Base-by-base conservation (phyloP, 2,113 vertebrate species). In the Muscicapa adusta region DNA sequence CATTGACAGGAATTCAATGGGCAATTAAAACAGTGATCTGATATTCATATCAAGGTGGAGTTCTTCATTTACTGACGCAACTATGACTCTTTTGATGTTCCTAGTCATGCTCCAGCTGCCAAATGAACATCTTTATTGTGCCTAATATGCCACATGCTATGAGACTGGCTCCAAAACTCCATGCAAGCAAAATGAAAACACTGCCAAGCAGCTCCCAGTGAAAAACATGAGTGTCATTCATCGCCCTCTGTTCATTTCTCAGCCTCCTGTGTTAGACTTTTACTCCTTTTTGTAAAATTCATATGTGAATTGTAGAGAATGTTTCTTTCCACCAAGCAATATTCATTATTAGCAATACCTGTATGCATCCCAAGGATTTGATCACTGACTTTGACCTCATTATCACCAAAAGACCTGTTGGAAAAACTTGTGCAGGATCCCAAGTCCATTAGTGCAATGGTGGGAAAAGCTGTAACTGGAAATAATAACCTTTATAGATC, bases 111-210 rank as follows among this genome's bases (percentile, higher is more conserved):
- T 95, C 86, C 89, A 96, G 94, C 96, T 97, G 96, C 97, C 97
- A 98, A 94, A 92, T 96, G 97, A 97, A 96, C 97, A 96, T 93
- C 95, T 96, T 97, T 97, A 96, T 92, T 97, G 92, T 95, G 83
- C 93, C 95, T 88, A 95, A 97, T 92, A 89, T 85, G 90, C 97
- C 97, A 96, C 97, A 96, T 96, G 97, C 95, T 91, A 88, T 10
- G 51, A 97, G 92, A 93, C 66, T 66, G 80, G 61, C 85, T 97
- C 88, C 91, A 96, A 94, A 93, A 94, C 88, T 85, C 90, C 45
- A 2, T 61, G 87, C 85, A 96, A 90, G 91, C 61, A 79, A 66
- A 94, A 54, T 24, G 38, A 75, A 94, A 89, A 31, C n/a, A 62
- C 65, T 95, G 94, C 96, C 96, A 97, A 96, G 75, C 90, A 73